Percentiles rank a stretch among this genome's conserved stretches.
These are phyloP conservation scores for Stigmatopora argus DNA, from an alignment of 2,113 vertebrate genomes.

Conservation along the genomic window DNA sequence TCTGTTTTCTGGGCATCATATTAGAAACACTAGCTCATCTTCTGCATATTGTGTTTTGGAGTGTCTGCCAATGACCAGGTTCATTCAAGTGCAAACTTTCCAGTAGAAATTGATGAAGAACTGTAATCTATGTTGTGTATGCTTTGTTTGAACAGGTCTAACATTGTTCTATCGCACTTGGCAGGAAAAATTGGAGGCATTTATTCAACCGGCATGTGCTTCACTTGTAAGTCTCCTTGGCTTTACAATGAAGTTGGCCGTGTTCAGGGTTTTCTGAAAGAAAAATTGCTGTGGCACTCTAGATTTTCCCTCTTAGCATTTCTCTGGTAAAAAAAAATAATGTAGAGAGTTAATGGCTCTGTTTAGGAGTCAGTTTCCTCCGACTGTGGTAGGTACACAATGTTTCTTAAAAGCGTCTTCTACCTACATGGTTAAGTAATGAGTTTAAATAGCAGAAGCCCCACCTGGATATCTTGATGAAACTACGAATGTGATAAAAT, in stretches of 20 bases:
- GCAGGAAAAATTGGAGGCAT: background rate
- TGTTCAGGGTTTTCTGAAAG: background rate
- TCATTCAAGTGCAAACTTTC: conserved; percentile 1
- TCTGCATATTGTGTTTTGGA: background rate
- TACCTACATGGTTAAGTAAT: too few relatives aligned
- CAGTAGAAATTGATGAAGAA: background rate
- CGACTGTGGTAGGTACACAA: too few relatives aligned
- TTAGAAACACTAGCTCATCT: background rate
- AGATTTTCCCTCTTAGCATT: background rate
- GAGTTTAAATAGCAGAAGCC: too few relatives aligned
- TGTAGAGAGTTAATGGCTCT: background rate
- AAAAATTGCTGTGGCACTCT: background rate
- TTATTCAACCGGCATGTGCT: background rate
- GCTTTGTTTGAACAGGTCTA: background rate
- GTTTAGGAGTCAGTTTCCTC: background rate
- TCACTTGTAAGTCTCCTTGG: background rate
- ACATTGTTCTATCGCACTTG: background rate
- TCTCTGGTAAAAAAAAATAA: conserved; percentile 3
- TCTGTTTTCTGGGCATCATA: background rate
- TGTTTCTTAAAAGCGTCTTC: background rate
- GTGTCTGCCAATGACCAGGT: background rate
- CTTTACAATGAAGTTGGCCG: background rate
- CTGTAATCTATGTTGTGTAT: background rate
- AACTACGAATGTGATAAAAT: background rate
- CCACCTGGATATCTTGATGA: background rate